phyloP scores from a whole-genome alignment of 2,888 invertebrate genomes.

The Camponotus fellah region DNA sequence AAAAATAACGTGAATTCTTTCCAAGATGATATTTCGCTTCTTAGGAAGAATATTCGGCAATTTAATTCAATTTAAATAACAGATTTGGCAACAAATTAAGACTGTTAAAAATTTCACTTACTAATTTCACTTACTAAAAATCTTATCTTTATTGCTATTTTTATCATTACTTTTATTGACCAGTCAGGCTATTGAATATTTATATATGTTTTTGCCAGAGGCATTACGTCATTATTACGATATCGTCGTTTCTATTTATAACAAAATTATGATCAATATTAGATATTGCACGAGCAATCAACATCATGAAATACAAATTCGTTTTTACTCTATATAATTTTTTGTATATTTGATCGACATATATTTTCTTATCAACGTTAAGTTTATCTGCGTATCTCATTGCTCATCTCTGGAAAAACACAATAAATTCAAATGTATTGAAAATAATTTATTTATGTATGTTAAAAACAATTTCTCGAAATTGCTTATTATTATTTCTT shows the following conservation, averaged over 20 bases:
- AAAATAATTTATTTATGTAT: neutral
- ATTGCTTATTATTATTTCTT: neutral
- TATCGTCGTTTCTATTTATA: neutral
- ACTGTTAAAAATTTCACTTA: neutral
- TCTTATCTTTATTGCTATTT: neutral
- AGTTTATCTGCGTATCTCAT: neutral
- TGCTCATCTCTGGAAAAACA: neutral
- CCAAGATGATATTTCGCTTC: neutral
- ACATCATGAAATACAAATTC: neutral
- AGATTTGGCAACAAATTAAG: neutral
- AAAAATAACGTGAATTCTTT: neutral
- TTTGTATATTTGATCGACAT: neutral
- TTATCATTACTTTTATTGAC: neutral
- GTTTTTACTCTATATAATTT: conserved; percentile 4
- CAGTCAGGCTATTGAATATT: neutral
- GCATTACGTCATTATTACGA: neutral
- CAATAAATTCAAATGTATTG: neutral
- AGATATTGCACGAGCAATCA: neutral
- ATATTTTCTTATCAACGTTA: neutral
- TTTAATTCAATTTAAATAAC: neutral
- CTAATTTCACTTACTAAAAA: too few relatives aligned
- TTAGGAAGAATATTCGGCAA: neutral
- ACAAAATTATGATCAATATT: neutral
- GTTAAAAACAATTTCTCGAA: neutral
- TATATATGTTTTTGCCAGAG: neutral